Base-by-base conservation (phyloP, 1,140 invertebrate genomes). In the Nixonia krombeini region DNA sequence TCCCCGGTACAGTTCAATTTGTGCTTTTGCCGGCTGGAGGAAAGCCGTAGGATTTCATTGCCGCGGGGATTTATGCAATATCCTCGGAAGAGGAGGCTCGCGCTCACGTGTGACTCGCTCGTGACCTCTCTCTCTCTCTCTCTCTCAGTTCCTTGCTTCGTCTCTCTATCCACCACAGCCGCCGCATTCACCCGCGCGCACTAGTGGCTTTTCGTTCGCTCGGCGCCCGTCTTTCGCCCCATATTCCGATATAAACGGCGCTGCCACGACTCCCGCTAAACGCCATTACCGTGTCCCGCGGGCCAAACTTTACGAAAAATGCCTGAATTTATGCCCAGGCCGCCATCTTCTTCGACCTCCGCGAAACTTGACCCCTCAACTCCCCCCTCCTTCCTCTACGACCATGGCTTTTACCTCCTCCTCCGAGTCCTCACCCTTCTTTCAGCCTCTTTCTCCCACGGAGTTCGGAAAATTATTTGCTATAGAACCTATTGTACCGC, bases 311-410 rank as follows among this genome's bases (percentile, higher is more conserved):
- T 31, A 65, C 61, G 35, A 38, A 38, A 38, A 38, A 75, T 75
- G 72, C 46, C 57, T 49, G 62, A 70, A 78, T 78, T 78, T 78
- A 78, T 78, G 67, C 69, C 50, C n/a, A n/a, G n/a, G n/a, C n/a
- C n/a, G n/a, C 47, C 41, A 5, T 4, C 8, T 47, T 49, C 9
- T 16, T 29, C 21, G 6, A 40, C 49, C 53, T 53, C 18, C 40
- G 18, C 40, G 33, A 15, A 18, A 35, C 37, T 55, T 55, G 50
- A 47, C 35, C 50, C 35, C 42, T 7, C 31, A 23, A 21, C 21
- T 2, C 21, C 21, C 28, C 8, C 45, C 45, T 50, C 38, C 28
- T 49, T 50, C 68, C 68, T 73, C 64, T 72, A 70, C 64, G 53
- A 64, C 35, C 13, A 28, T 57, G 64, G 40, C 31, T 44, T 15